Base-by-base conservation (phyloP, 2,797 vertebrate species). In the Poecile montanus region DNA sequence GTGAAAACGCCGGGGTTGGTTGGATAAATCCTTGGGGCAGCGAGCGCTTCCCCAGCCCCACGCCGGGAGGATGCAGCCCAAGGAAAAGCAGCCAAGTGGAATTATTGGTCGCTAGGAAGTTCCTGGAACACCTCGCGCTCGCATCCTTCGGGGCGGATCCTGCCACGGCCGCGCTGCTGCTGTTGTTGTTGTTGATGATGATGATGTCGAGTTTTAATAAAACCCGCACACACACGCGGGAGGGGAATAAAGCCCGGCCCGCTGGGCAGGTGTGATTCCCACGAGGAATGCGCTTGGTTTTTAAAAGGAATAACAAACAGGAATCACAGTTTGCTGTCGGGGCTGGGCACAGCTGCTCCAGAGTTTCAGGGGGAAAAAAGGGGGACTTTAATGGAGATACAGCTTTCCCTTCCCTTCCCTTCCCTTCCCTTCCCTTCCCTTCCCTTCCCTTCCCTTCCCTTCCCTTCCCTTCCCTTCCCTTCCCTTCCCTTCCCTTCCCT, bases 11-110 rank as follows among this genome's bases (percentile, higher is more conserved):
- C 73, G 3, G 10, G 6, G 7, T 5, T 27, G 67, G 78, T 17
- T 42, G 42, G 42, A 42, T 42, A 42, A 42, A 42, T 42, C 42
- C 42, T 5, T 25, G 67, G 78, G 89, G 88, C 38, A 3, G 70
- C 4, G 62, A 22, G 22, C 85, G 5, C 85, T 63, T 76, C 74
- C 90, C 58, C 56, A 68, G 22, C 63, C 74, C 10, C 56, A 23
- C 9, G 14, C 32, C 20, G 34, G 68, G 40, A 89, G 91, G 93
- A 88, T 74, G 91, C 58, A 6, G 85, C 93, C 54, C 45, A 2
- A 75, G 96, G 85, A 78, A 7, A 73, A 68, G 91, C 95, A 93
- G 91, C 93, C 95, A 88, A 30, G 78, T 93, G 94, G 92, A 93
- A 93, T 94, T 45, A 85, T 89, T 1, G 93, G 88, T 87, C 71